Evolutionary conservation across 2,888 invertebrate genomes (phyloP).

Genomic region (Thymelicus sylvestris): DNA sequence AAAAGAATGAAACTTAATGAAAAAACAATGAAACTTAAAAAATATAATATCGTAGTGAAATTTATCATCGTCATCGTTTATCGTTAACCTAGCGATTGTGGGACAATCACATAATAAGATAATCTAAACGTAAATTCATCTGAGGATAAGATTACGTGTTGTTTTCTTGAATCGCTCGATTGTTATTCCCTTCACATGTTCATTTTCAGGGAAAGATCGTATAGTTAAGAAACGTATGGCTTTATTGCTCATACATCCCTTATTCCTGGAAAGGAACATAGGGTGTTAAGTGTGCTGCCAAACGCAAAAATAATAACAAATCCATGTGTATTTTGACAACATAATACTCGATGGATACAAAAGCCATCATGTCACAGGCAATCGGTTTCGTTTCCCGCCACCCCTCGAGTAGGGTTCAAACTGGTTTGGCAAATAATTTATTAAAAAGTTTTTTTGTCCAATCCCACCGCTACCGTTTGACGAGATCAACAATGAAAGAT

Average conservation of each 20-base stretch:
- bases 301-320: slow-evolving; percentile 84
- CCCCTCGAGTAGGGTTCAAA: slow-evolving; percentile 78
- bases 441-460: slow-evolving; percentile 61
- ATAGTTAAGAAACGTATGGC: slow-evolving; percentile 60
- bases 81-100: background rate
- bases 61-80: too few relatives aligned
- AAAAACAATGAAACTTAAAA: too few relatives aligned
- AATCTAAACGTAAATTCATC: slow-evolving; percentile 37
- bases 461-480: slow-evolving; percentile 77
- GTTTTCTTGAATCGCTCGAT: slow-evolving; percentile 58
- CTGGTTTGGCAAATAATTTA: slow-evolving; percentile 83
- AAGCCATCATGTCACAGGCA: slow-evolving; percentile 80
- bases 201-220: slow-evolving; percentile 71
- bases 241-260: slow-evolving; percentile 74
- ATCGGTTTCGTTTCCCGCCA: slow-evolving; percentile 81
- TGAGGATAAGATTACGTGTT: slow-evolving; percentile 57
- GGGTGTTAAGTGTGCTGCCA: slow-evolving; percentile 83
- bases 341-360: slow-evolving; percentile 82
- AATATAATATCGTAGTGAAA: too few relatives aligned
- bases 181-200: slow-evolving; percentile 76
- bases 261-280: slow-evolving; percentile 77
- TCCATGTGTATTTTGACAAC: slow-evolving; percentile 84
- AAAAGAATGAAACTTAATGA: too few relatives aligned
- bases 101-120: background rate
- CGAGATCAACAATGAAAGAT: slow-evolving; percentile 72